Evolutionary conservation across 2,888 invertebrate genomes (phyloP), one percentile per base, ranked within the genome.

Genomic region (Macropis europaea): DNA sequence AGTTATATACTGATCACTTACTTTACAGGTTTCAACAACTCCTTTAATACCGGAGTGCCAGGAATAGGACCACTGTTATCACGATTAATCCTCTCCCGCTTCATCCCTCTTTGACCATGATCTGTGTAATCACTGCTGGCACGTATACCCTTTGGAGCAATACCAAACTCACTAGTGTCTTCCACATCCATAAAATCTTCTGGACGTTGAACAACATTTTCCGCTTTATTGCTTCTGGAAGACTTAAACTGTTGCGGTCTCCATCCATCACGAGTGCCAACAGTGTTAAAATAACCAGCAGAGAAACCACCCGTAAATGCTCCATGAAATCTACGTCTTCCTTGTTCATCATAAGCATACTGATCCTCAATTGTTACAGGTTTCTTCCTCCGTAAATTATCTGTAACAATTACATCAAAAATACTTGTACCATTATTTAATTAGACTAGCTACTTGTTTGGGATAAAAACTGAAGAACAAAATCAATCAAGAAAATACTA

Each of bases 181-280:
- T 99, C 99, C 9, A 97, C 97, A 89, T 99, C 99, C 99, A 99
- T 99, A 86, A 96, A 99, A 91, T 99, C 98, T 89, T 97, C 95
- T 0, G 98, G 96, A 76, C 92, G 92, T 88, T 95, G 96, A 30
- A 75, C 78, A 6, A 90, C 83, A 7, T 87, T 89, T 50, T 90
- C 90, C 0, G 93, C 92, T 82, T 95, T 95, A 62, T 95, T 95
- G 1, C 90, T 90, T 6, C 98, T 92, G 0, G 97, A 97, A 70
- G 99, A 99, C 85, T 96, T 96, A 88, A 99, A 99, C 13, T 94
- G 94, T 30, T 95, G 92, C 0, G 99, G 99, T 7, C 93, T 93
- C 97, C 98, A 99, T 52, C 99, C 99, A 91, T 99, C 98, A 76
- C 96, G 93, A 0, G 98, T 96, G 0, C 98, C 99, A 17, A 99